These are phyloP conservation scores for Busseola fusca DNA, from an alignment of 2,888 invertebrate genomes.

Conservation along the genomic window DNA sequence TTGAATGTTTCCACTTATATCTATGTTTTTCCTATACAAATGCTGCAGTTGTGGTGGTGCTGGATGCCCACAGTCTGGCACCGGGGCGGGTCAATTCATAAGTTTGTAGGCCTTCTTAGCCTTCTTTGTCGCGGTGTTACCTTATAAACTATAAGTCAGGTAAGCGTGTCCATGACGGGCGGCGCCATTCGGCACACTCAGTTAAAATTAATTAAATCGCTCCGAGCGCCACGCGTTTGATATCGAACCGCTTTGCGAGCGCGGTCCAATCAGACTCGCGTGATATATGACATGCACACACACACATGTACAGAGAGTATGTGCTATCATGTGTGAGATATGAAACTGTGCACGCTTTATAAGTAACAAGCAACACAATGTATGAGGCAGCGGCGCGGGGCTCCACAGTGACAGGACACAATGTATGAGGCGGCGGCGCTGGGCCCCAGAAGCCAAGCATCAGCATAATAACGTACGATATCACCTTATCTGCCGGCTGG, in stretches of 20 bases:
- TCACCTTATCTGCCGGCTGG: slow-evolving; percentile 4
- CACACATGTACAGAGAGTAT: background rate
- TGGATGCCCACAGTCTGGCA: background rate
- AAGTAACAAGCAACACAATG: background rate
- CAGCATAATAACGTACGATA: background rate
- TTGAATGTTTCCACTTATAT: no score
- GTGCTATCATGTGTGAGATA: background rate
- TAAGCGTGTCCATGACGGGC: slow-evolving; percentile 25
- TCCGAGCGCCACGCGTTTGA: slow-evolving; percentile 16
- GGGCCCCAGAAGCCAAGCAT: slow-evolving; percentile 6
- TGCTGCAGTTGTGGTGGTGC: background rate
- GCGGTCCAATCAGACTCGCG: slow-evolving; percentile 26
- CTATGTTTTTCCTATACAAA: background rate
- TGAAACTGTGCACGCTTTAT: background rate
- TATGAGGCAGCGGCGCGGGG: background rate
- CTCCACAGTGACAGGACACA: no score
- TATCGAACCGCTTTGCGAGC: slow-evolving; percentile 20
- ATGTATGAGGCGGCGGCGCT: background rate
- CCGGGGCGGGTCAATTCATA: background rate
- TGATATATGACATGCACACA: background rate
- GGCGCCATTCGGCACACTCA: slow-evolving; percentile 35
- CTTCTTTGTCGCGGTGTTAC: slow-evolving; percentile 1
- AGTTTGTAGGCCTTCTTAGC: slow-evolving; percentile 5
- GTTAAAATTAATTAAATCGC: slow-evolving; percentile 57
- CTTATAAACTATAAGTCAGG: slow-evolving; percentile 21